phyloP scores from a whole-genome alignment of 1,140 invertebrate genomes.

The Drosophila melanica region DNA sequence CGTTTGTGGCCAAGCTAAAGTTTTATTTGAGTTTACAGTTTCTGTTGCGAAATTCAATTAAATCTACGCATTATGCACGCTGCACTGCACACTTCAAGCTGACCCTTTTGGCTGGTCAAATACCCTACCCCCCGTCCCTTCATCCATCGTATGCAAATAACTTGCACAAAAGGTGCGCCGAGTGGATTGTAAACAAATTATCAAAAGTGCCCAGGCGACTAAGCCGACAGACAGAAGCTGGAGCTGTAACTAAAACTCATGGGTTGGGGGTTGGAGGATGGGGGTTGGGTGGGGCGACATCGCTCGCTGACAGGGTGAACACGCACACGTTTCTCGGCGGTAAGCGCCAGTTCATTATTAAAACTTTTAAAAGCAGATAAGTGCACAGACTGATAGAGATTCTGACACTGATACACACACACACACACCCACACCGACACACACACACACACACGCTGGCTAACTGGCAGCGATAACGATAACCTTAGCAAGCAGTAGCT shows the following conservation, averaged over 20 bases:
- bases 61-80: slow-evolving; percentile 51
- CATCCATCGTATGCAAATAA: slow-evolving; percentile 19
- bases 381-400: slow-evolving; percentile 83
- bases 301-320: slow-evolving; percentile 17
- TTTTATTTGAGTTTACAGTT: slow-evolving; percentile 55
- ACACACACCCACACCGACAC: slow-evolving; percentile 1
- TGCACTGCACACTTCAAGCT: slow-evolving; percentile 29
- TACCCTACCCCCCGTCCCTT: not conserved
- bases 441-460: slow-evolving; percentile 5
- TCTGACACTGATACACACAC: slow-evolving; percentile 36
- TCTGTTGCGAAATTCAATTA: slow-evolving; percentile 54
- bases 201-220: slow-evolving; percentile 59
- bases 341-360: slow-evolving; percentile 81
- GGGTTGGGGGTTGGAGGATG: too few species aligned
- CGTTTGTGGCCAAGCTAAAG: slow-evolving; percentile 56
- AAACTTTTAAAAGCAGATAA: slow-evolving; percentile 84
- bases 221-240: not conserved
- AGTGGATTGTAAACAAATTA: slow-evolving; percentile 57
- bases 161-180: slow-evolving; percentile 48
- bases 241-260: slow-evolving; percentile 21
- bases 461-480: slow-evolving; percentile 59
- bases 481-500: slow-evolving; percentile 45
- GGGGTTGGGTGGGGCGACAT: not conserved
- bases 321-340: slow-evolving; percentile 67
- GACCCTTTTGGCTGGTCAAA: slow-evolving; percentile 1